A percentile compares a stretch with the other conserved stretches of the same genome.
These are phyloP conservation scores for Hydropsyche betteni DNA, from an alignment of 2,888 invertebrate species.

Conservation along the genomic window DNA sequence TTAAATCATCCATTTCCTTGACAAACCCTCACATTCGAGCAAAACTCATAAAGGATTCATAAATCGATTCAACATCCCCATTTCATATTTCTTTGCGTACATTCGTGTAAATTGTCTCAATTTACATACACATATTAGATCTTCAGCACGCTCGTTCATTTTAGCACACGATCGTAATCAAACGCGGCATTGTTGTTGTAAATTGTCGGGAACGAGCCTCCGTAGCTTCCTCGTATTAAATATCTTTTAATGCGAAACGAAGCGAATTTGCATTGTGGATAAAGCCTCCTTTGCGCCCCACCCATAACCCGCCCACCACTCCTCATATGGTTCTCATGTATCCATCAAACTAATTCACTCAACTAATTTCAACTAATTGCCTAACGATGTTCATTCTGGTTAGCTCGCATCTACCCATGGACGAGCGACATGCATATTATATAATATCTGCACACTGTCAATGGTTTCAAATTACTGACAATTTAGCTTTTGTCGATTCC, in stretches of 20 bases:
- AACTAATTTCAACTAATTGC: constrained; percentile 49
- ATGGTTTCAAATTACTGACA: constrained; percentile 13
- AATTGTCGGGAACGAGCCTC: no score
- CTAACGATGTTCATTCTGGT: constrained; percentile 47
- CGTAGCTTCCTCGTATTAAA: constrained; percentile 1
- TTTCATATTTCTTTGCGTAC: no score
- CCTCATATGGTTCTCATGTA: constrained; percentile 7
- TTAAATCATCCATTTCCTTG: no score
- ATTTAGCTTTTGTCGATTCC: constrained; percentile 19
- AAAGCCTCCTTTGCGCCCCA: not conserved
- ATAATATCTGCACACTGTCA: not conserved
- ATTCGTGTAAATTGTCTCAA: no score
- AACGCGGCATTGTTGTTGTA: no score
- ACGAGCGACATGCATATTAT: not conserved
- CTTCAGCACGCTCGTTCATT: no score
- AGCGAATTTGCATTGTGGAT: constrained; percentile 17
- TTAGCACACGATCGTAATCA: no score
- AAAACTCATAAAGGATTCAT: no score
- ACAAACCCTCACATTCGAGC: no score
- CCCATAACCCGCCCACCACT: not conserved
- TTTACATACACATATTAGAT: no score
- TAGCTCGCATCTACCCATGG: not conserved
- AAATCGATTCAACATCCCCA: no score
- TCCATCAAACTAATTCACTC: constrained; percentile 50
- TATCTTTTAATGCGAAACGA: not conserved